phyloP scores from a whole-genome alignment of 92 coral and sea anemone species.

The Bergia puertoricense region DNA sequence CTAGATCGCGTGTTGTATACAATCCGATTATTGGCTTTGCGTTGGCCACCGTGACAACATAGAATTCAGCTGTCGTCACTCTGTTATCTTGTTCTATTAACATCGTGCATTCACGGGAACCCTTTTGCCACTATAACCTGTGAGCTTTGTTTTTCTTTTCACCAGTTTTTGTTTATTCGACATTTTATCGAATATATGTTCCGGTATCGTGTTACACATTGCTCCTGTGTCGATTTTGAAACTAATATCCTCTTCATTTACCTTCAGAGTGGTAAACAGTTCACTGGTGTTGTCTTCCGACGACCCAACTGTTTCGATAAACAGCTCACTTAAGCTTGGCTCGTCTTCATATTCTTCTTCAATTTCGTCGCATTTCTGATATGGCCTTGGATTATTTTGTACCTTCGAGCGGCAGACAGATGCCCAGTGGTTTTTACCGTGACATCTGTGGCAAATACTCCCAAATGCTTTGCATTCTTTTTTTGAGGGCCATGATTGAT shows the following conservation, averaged over 20 bases:
- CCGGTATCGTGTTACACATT: background rate
- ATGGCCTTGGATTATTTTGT: background rate
- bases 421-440: constrained; percentile 5
- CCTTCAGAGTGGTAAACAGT: constrained; percentile 16
- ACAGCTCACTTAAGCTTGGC: background rate
- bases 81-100: constrained; percentile 30
- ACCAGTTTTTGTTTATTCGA: constrained; percentile 27
- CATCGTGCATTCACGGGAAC: constrained; percentile 40
- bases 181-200: background rate
- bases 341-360: constrained; percentile 14
- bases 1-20: constrained; percentile 38
- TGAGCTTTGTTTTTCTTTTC: constrained; percentile 42
- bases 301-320: constrained; percentile 10
- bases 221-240: background rate
- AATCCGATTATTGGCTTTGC: constrained; percentile 51
- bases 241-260: constrained; percentile 22
- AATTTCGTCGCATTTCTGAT: background rate
- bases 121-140: constrained; percentile 51
- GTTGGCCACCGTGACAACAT: constrained; percentile 42
- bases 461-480: constrained; percentile 16
- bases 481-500: background rate
- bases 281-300: background rate
- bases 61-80: constrained; percentile 28
- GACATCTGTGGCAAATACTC: background rate
- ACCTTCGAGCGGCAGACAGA: constrained; percentile 2